Conservation (phyloP, 2,888 invertebrate species). For the Xestia sexstrigata region DNA sequence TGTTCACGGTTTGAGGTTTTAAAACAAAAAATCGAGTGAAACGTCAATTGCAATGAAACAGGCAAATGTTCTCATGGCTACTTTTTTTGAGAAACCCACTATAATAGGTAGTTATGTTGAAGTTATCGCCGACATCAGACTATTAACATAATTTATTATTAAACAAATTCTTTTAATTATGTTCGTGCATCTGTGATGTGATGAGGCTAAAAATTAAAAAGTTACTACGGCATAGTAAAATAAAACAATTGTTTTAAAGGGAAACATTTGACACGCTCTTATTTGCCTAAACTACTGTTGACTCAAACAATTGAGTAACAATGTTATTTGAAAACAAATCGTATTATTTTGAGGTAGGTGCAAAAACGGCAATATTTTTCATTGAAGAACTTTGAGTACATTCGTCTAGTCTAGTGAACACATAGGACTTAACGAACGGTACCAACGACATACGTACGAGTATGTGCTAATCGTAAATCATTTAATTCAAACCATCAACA, state of each 20-base stretch:
- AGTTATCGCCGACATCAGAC: constrained; percentile 68
- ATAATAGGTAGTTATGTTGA: constrained; percentile 71
- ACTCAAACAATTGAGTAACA: constrained; percentile 14
- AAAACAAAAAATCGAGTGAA: constrained; percentile 77
- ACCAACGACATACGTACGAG: no score
- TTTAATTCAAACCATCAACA: constrained; percentile 3
- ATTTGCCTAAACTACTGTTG: constrained; percentile 12
- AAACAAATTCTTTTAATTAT: constrained; percentile 46
- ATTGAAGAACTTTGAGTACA: neutral
- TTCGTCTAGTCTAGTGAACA: no score
- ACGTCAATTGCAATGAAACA: constrained; percentile 75
- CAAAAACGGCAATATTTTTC: neutral
- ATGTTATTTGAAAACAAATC: neutral
- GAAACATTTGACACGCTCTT: constrained; percentile 19
- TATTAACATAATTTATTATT: constrained; percentile 64
- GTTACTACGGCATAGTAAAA: neutral
- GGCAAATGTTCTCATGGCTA: constrained; percentile 79
- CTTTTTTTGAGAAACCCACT: constrained; percentile 69
- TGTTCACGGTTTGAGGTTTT: constrained; percentile 73
- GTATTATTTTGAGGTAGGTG: neutral
- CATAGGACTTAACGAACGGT: no score
- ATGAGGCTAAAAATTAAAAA: constrained; percentile 1
- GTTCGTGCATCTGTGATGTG: constrained; percentile 22
- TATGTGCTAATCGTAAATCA: constrained; percentile 12
- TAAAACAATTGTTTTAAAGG: constrained; percentile 26